Base-by-base conservation (phyloP, 2,888 invertebrate genomes). In the Phlogophora meticulosa region DNA sequence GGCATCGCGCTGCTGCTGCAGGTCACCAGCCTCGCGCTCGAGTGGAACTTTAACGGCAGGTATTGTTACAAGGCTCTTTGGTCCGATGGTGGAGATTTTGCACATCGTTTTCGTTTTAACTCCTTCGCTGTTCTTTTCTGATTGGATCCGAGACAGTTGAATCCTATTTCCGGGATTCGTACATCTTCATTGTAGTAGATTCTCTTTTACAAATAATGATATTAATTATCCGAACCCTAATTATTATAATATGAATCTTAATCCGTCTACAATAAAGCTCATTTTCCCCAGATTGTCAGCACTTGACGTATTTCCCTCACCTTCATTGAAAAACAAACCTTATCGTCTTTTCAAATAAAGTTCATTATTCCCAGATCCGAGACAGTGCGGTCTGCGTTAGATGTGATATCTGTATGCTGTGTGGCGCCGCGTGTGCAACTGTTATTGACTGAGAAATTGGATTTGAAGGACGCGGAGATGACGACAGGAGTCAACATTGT, bases 31-130 rank as follows among this genome's bases (percentile, higher is more conserved):
- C 97, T 98, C 85, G 97, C 98, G 0, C 98, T 98, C 88, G 98
- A 99, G 84, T 99, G 99, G 99, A 98, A 98, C 92, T 98, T 97
- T 88, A 97, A 97, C 80, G 98, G 98, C 82, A 97, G 97, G 96
- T 97, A 75, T 45, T 59, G 69, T 45, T 28, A 36, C 36, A 32
- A 10, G 11, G n/a, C n/a, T n/a, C n/a, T n/a, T n/a, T n/a, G n/a
- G n/a, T n/a, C n/a, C n/a, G n/a, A n/a, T n/a, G n/a, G n/a, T n/a
- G n/a, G n/a, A n/a, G n/a, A n/a, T n/a, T n/a, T n/a, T n/a, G n/a
- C n/a, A n/a, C n/a, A n/a, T n/a, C n/a, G 2, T n/a, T 24, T 4
- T 11, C 13, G 17, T 32, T 5, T 22, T n/a, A 40, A 40, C 4
- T 24, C 20, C 40, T 4, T 28, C n/a, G n/a, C n/a, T n/a, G n/a